Evolutionary conservation across 37 sponge, comb jelly and placozoan genomes (phyloP).

Genomic region (Hormiphora californensis): DNA sequence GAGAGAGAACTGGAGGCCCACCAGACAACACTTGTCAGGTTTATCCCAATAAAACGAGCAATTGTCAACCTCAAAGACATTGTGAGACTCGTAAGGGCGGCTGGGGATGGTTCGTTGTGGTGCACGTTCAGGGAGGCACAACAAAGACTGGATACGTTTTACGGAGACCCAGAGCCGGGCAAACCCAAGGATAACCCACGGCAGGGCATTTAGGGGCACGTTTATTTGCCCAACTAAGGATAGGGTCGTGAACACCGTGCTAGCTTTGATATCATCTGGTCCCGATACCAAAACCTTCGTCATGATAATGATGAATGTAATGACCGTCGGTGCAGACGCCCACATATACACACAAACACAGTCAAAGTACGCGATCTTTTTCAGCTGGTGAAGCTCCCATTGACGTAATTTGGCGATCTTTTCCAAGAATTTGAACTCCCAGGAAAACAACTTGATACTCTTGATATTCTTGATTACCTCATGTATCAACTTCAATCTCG

Average conservation of each 20-base stretch:
- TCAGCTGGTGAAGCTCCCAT: slow-evolving; percentile 70
- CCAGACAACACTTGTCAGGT: neutral
- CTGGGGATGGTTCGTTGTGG: neutral
- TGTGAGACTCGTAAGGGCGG: slow-evolving; percentile 2
- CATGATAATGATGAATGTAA: slow-evolving; percentile 85
- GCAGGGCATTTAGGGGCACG: slow-evolving; percentile 92
- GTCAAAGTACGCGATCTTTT: slow-evolving; percentile 88
- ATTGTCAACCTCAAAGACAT: slow-evolving; percentile 48
- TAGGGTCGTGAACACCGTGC: slow-evolving; percentile 95
- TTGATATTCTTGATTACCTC: slow-evolving; percentile 17
- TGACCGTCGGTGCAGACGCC: slow-evolving; percentile 92
- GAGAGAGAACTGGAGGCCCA: slow-evolving; percentile 7
- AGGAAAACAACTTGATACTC: slow-evolving; percentile 84
- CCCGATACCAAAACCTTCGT: slow-evolving; percentile 77
- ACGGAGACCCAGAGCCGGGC: slow-evolving; percentile 92
- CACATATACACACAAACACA: slow-evolving; percentile 97
- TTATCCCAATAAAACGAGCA: slow-evolving; percentile 36
- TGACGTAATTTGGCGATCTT: slow-evolving; percentile 68
- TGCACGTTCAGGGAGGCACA: slow-evolving; percentile 62
- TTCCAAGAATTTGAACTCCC: slow-evolving; percentile 74
- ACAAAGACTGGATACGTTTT: slow-evolving; percentile 74
- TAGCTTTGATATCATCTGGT: slow-evolving; percentile 82
- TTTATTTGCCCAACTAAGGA: slow-evolving; percentile 89
- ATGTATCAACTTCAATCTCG: slow-evolving; percentile 71
- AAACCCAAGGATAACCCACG: slow-evolving; percentile 95